phyloP scores from a whole-genome alignment of 1,140 invertebrate species.

The Nixonia krombeini region DNA sequence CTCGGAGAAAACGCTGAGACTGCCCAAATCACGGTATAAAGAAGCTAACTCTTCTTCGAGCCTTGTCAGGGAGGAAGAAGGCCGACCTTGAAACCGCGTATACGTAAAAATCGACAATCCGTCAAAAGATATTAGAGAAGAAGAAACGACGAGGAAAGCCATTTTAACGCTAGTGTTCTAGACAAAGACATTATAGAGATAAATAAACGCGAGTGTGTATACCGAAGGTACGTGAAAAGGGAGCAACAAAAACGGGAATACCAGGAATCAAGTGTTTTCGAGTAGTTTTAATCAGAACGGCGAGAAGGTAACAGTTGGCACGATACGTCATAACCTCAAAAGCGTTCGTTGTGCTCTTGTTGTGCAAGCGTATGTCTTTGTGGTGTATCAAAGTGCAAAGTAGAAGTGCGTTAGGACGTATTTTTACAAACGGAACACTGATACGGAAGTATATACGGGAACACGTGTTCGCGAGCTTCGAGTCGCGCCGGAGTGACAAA shows the following conservation, averaged over 20 bases:
- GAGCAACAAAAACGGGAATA: not conserved
- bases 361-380: conserved; percentile 2
- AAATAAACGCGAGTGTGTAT: not conserved
- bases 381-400: not conserved
- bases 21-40: conserved; percentile 5
- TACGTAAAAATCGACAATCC: conserved; percentile 65
- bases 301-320: conserved; percentile 4
- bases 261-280: not conserved
- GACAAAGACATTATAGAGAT: not conserved
- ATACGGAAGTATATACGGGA: not conserved
- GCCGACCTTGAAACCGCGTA: conserved; percentile 54
- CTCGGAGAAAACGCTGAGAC: conserved; percentile 44
- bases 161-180: conserved; percentile 12
- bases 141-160: conserved; percentile 7
- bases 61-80: not conserved
- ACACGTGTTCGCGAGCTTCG: no score
- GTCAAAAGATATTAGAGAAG: conserved; percentile 36
- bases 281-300: no score
- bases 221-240: not conserved
- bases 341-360: not conserved
- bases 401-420: not conserved
- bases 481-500: not conserved
- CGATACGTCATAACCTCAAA: conserved; percentile 35
- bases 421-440: conserved; percentile 13
- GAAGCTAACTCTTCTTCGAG: not conserved